Conservation (phyloP, 2,113 vertebrate species). For the Sinosuthora webbiana region DNA sequence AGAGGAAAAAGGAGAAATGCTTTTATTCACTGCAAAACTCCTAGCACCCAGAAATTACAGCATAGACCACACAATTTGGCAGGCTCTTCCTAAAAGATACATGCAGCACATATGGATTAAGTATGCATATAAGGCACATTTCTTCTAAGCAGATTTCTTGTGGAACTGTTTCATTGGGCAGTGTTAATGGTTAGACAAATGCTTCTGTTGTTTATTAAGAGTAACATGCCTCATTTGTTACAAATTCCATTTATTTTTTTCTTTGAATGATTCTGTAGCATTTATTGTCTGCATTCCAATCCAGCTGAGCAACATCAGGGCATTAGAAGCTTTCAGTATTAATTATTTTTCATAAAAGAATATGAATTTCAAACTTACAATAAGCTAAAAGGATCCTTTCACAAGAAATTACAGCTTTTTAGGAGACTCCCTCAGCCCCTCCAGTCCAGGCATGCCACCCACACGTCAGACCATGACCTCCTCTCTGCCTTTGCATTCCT, state of each 20-base stretch:
- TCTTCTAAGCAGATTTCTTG: background rate
- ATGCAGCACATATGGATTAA: background rate
- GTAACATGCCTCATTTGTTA: background rate
- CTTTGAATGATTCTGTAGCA: background rate
- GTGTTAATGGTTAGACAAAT: background rate
- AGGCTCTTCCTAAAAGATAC: background rate
- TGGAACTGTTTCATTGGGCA: background rate
- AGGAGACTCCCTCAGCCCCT: background rate
- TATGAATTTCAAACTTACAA: background rate
- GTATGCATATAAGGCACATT: background rate
- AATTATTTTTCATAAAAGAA: background rate
- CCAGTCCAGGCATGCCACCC: slow-evolving; percentile 1
- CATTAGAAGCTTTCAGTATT: background rate
- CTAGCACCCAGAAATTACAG: background rate
- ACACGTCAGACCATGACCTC: background rate
- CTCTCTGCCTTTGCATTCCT: slow-evolving; percentile 32
- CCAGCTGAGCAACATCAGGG: background rate
- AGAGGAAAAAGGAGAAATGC: background rate
- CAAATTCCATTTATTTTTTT: background rate
- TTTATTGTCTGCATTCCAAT: background rate
- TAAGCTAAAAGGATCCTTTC: slow-evolving; percentile 21
- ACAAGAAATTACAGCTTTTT: background rate
- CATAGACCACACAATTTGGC: background rate
- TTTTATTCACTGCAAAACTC: background rate
- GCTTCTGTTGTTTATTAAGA: slow-evolving; percentile 10